Evolutionary conservation across 2,888 invertebrate genomes (phyloP), one percentile per base, ranked within the genome.

Genomic region (Listrodromus nycthemerus): DNA sequence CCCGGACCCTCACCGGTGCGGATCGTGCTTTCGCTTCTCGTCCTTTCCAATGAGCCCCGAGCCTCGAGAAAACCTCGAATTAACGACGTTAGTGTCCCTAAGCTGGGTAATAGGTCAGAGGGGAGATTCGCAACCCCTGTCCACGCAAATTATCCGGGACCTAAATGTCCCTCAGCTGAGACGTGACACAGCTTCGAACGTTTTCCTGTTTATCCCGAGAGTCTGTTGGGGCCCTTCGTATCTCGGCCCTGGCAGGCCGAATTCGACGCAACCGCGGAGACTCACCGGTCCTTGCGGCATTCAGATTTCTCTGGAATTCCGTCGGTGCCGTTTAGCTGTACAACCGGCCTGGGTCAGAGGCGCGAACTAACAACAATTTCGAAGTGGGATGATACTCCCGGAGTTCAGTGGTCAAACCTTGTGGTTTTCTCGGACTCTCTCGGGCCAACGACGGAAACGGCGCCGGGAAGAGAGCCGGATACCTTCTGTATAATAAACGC

Each of bases 81-180:
- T 91, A 91, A 90, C 88, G 88, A 89, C 87, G 88, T 89, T 89
- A 89, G 86, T 33, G 61, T 86, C 87, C 86, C 85, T 86, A 88
- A 87, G 83, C 87, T 84, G 80, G 86, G 85, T 90, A 91, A 90
- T 90, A 89, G 88, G 86, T 86, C 85, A 89, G 87, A 89, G 88
- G 87, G 89, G 87, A 87, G 58, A 78, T 69, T 65, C 6, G 21
- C 33, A 55, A 63, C 1, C 16, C 58, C 58, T 45, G 55, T 61
- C 30, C 41, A n/a, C 61, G 61, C 27, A 16, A 61, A 61, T n/a
- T 27, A 27, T 27, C n/a, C 50, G 19, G 50, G 19, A 19, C 50
- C 8, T 8, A 16, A 30, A 61, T 27, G 24, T n/a, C 41, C 5
- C 45, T 24, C 24, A 24, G 33, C 1, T 0, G 33, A 21, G 24